phyloP scores from a whole-genome alignment of 2,113 vertebrate species.

The Silurus asotus region DNA sequence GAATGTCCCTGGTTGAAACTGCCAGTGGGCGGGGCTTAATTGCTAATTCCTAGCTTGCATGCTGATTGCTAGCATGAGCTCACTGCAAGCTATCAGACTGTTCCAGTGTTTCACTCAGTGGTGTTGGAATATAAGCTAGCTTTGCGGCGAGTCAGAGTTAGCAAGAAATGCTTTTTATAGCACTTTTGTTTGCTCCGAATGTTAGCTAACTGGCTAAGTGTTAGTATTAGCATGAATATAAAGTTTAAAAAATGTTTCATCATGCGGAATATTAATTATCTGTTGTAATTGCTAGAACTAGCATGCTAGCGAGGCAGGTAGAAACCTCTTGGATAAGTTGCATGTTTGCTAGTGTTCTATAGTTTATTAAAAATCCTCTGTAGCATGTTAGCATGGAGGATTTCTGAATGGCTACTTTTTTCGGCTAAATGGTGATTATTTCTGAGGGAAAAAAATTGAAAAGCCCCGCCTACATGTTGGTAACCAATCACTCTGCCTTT shows the following conservation, averaged over 20 bases:
- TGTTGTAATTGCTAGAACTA: not conserved
- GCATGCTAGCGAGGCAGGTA: not conserved
- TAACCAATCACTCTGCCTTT: not conserved
- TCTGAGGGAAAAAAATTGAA: not conserved
- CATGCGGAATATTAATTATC: not conserved
- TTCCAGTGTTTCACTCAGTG: not conserved
- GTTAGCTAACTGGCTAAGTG: not conserved
- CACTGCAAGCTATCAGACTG: not conserved
- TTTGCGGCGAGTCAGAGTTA: not conserved
- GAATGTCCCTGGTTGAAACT: not conserved
- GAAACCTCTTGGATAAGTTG: not conserved
- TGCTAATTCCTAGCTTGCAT: not conserved
- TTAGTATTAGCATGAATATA: not conserved
- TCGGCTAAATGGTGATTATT: too few species aligned
- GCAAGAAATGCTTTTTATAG: not conserved
- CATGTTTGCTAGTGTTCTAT: not conserved
- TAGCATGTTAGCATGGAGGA: not conserved
- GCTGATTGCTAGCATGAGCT: not conserved
- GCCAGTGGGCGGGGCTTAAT: constrained; percentile 13
- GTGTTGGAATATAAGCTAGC: not conserved
- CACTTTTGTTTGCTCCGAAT: not conserved
- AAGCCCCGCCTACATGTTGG: not conserved
- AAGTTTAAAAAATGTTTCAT: too few species aligned
- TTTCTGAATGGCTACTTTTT: not conserved
- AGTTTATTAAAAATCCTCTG: not conserved